Base-by-base conservation (phyloP, 30 jellyfish, hydroid and myxozoan species). In the Turritopsis dohrnii region DNA sequence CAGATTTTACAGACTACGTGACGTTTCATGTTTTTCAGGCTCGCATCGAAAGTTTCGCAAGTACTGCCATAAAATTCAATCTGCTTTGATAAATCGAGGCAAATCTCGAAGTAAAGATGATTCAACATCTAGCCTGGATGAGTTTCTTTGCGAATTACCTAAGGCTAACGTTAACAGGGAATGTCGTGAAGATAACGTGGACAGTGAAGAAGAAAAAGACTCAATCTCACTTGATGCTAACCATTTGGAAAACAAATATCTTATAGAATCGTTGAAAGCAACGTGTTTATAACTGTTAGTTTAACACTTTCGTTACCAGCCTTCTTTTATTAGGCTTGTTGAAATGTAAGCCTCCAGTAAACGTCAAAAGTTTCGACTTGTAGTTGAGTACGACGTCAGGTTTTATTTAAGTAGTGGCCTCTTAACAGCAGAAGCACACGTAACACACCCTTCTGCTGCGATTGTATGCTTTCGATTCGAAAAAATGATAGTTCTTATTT, bases 31-130 rank as follows among this genome's bases (percentile, higher is more conserved):
- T n/a, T 1, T 27, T n/a, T n/a, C 19, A 69, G 77, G 77, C 19
- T 69, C 77, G 22, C 28, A 23, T n/a, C 28, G 30, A 69, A 69
- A 69, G 77, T 69, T 69, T 69, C 77, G 77, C 8, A 69, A 69
- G 0, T 69, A 69, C 22, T 69, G 77, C 22, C 28, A 69, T 27
- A 69, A 69, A 69, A 69, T 69, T 69, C 77, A 69, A 7, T 69
- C 28, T 0, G 77, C 77, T 23, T 69, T 69, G 30, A 69, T 69
- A 7, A 69, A 27, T 27, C 28, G 77, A 69, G 77, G 77, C 28
- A 69, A 69, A 27, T 69, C 8, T 27, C 28, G 77, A 69, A n/a
- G 31, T 23, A 69, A 69, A n/a, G 77, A 69, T 69, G 77, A 69
- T 9, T 69, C 77, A 23, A 7, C 77, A 27, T 69, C 77, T 19